Evolutionary conservation across 1,140 invertebrate species (phyloP).

Genomic region (Drosophila melanogaster): DNA sequence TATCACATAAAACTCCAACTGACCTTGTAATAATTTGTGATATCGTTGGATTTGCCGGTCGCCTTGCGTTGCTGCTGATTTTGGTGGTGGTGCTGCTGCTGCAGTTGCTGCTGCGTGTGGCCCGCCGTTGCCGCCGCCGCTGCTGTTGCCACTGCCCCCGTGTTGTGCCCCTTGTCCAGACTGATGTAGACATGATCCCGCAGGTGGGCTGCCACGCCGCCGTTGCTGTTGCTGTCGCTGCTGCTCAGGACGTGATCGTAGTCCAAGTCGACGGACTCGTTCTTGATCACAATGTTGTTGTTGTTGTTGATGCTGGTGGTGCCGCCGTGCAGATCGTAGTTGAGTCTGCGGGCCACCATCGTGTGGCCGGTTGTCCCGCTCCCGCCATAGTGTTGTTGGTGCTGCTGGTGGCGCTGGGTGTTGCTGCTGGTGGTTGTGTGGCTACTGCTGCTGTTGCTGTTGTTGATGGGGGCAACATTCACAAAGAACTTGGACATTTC

Average conservation of each 20-base stretch:
- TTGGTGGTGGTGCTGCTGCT: constrained; percentile 84
- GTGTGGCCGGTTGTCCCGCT: constrained; percentile 28
- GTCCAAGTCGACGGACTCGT: constrained; percentile 54
- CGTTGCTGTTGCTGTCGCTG: constrained; percentile 47
- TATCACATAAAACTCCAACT: constrained; percentile 3
- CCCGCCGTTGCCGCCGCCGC: constrained; percentile 73
- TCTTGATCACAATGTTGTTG: constrained; percentile 72
- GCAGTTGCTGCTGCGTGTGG: constrained; percentile 70
- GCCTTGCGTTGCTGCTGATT: constrained; percentile 48
- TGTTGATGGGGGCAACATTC: constrained; percentile 57
- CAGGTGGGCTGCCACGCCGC: constrained; percentile 86
- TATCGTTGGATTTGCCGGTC: constrained; percentile 76
- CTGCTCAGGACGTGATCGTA: constrained; percentile 55
- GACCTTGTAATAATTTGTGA: constrained; percentile 84
- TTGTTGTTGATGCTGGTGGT: constrained; percentile 50
- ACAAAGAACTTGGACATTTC: constrained; percentile 83
- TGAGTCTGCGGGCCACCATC: constrained; percentile 65
- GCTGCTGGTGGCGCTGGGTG: constrained; percentile 45
- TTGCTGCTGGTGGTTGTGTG: constrained; percentile 42
- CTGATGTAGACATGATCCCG: constrained; percentile 90
- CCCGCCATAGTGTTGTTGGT: constrained; percentile 49
- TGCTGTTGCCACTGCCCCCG: constrained; percentile 75
- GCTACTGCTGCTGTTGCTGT: constrained; percentile 34
- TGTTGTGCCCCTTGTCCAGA: constrained; percentile 85
- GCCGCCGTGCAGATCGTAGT: constrained; percentile 51